A percentile compares a stretch with the other conserved stretches of the same genome.
Evolutionary conservation across 2,797 vertebrate genomes (phyloP).

Genomic region (Kryptolebias ocellatus): DNA sequence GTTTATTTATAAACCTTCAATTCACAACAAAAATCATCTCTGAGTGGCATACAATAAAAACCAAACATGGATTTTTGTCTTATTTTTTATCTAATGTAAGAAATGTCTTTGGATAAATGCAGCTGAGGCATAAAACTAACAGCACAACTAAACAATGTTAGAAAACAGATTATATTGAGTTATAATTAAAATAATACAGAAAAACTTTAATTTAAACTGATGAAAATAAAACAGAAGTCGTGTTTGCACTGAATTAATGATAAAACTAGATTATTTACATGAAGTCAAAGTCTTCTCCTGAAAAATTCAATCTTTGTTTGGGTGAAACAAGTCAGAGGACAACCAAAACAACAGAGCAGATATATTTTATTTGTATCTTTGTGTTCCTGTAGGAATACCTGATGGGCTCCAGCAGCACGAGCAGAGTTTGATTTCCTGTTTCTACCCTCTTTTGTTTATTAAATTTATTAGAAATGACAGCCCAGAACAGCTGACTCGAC

Average conservation of each 20-base stretch:
- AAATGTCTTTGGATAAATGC: no score
- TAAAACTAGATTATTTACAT: neutral
- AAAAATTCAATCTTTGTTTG: neutral
- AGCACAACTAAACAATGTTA: no score
- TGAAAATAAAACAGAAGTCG: no score
- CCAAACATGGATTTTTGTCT: no score
- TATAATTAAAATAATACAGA: neutral
- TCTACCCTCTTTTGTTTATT: neutral
- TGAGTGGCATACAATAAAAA: neutral
- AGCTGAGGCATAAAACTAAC: neutral
- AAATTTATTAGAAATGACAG: constrained; percentile 1
- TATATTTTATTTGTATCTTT: neutral
- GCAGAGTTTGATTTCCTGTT: neutral
- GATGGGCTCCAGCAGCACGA: neutral
- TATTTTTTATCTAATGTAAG: no score
- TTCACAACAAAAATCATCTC: no score
- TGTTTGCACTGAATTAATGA: neutral
- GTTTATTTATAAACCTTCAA: no score
- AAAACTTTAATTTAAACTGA: no score
- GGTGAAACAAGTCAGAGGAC: constrained; percentile 8
- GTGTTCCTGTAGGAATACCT: neutral
- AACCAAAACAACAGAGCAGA: neutral
- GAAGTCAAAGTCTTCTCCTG: neutral
- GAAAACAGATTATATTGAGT: neutral
- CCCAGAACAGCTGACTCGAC: constrained; percentile 13